Conservation (phyloP, 2,797 vertebrate genomes). For the Synaphobranchus kaupii region DNA sequence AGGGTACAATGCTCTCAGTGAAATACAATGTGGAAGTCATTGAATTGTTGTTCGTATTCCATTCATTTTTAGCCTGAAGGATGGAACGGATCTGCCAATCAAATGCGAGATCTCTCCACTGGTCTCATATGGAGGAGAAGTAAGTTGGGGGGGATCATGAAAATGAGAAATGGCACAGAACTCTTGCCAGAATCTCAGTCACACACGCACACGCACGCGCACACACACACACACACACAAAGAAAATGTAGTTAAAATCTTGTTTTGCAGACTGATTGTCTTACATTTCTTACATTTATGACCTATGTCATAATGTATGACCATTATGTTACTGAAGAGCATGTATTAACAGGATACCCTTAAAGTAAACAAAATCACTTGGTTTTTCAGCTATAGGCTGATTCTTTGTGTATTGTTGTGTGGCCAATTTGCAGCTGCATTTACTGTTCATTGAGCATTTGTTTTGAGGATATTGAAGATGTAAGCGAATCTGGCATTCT, state of each 20-base stretch:
- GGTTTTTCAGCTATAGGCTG: not conserved
- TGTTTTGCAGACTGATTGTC: not conserved
- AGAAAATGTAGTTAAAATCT: not conserved
- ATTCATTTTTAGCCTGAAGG: slow-evolving; percentile 81
- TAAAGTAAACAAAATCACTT: not conserved
- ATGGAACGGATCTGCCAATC: slow-evolving; percentile 89
- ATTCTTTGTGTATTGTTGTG: not conserved
- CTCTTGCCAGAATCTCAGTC: too few relatives aligned
- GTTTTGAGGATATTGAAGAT: not conserved
- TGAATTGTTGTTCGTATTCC: slow-evolving; percentile 38
- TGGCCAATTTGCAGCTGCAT: not conserved
- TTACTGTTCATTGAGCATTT: not conserved
- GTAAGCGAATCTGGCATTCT: not conserved
- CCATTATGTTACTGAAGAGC: not conserved
- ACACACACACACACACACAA: too few relatives aligned
- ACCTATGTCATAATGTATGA: too few relatives aligned
- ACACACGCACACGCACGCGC: too few relatives aligned
- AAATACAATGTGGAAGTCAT: slow-evolving; percentile 19
- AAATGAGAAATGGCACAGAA: too few relatives aligned
- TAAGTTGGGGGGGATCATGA: slow-evolving; percentile 60
- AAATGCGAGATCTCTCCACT: slow-evolving; percentile 97
- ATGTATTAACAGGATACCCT: not conserved
- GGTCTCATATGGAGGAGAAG: slow-evolving; percentile 93
- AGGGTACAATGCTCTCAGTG: not conserved
- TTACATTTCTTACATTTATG: not conserved